Conservation (phyloP, 1,140 invertebrate genomes). For the Magallana ariakensis region DNA sequence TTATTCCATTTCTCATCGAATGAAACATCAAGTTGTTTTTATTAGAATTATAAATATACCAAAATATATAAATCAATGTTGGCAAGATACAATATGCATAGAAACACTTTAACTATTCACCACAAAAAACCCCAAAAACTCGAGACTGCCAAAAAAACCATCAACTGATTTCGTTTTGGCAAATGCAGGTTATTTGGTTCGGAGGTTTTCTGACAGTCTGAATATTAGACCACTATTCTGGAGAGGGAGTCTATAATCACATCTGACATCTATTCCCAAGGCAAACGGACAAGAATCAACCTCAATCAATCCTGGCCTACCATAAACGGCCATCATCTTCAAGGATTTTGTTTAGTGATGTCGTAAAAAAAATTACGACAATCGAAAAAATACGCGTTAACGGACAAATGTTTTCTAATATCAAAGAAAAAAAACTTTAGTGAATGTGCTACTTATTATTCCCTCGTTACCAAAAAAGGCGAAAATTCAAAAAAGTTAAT, state of each 20-base stretch:
- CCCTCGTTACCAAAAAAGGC: neutral
- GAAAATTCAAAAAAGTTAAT: neutral
- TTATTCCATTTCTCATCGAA: too few relatives aligned
- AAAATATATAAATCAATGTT: too few relatives aligned
- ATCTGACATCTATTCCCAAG: constrained; percentile 20
- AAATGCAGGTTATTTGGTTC: neutral
- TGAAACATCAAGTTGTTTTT: too few relatives aligned
- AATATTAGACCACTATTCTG: constrained; percentile 1
- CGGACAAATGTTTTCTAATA: neutral
- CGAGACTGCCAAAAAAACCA: too few relatives aligned
- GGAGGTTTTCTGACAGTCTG: neutral
- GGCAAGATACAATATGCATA: too few relatives aligned
- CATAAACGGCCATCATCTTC: neutral
- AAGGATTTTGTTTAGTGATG: neutral
- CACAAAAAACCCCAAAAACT: too few relatives aligned
- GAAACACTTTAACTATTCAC: too few relatives aligned
- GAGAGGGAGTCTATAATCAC: neutral
- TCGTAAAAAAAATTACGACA: neutral
- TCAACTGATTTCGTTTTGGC: too few relatives aligned
- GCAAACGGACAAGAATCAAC: constrained; percentile 21
- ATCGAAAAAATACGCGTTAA: neutral
- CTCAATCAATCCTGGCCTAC: neutral
- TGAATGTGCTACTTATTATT: neutral
- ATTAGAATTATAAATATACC: too few relatives aligned
- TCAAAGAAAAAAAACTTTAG: neutral